phyloP scores from a whole-genome alignment of 2,888 invertebrate species.

The Alviniconcha strummeri region DNA sequence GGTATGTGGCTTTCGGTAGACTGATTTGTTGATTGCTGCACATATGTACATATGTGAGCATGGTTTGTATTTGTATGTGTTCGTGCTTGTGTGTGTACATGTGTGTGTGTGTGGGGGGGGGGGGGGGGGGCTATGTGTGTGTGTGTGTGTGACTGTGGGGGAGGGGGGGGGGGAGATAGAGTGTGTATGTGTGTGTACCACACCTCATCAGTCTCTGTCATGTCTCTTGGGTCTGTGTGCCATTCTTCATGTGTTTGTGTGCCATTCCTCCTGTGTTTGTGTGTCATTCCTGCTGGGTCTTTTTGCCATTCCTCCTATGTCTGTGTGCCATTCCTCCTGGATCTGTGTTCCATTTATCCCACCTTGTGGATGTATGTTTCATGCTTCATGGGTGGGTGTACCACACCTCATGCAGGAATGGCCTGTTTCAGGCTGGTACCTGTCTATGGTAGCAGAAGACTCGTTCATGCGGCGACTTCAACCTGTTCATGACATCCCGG shows the following conservation, averaged over 20 bases:
- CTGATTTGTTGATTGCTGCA: background rate
- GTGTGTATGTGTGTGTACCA: background rate
- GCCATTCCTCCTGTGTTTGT: background rate
- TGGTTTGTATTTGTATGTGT: no score
- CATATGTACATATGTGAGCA: background rate
- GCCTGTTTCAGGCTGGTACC: slow-evolving; percentile 58
- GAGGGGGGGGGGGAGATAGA: background rate
- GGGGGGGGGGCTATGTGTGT: no score
- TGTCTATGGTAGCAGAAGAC: slow-evolving; percentile 54
- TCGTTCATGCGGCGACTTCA: slow-evolving; percentile 50
- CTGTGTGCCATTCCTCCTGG: no score
- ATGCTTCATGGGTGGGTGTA: background rate
- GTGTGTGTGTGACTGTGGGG: no score
- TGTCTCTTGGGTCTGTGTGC: background rate
- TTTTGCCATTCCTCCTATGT: no score
- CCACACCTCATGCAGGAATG: background rate
- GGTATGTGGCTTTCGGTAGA: slow-evolving; percentile 46
- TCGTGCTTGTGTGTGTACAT: no score
- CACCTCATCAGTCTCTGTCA: background rate
- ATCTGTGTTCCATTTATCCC: no score
- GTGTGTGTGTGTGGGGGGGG: no score
- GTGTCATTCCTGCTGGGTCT: no score
- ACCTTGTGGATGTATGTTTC: background rate
- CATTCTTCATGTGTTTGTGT: background rate
- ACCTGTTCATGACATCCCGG: slow-evolving; percentile 49